Evolutionary conservation across 2,888 invertebrate genomes (phyloP).

Genomic region (Pollenia griseotomentosa): DNA sequence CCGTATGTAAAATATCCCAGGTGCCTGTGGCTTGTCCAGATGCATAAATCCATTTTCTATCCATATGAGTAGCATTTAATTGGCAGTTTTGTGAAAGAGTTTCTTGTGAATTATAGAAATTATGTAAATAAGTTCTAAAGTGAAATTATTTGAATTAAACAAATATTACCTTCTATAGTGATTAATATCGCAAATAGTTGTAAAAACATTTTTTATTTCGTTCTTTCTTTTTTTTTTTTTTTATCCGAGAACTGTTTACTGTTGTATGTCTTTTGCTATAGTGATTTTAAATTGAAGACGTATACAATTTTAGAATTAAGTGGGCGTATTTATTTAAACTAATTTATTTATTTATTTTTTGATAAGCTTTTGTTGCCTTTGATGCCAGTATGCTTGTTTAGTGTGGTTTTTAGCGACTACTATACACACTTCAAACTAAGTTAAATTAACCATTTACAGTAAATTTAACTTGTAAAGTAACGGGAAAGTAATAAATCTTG

Average conservation of each 20-base stretch:
- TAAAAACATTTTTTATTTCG: constrained; percentile 34
- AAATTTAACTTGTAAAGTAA: too few relatives aligned
- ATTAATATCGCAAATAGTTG: constrained; percentile 15
- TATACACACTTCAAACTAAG: not conserved
- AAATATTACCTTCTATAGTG: constrained; percentile 39
- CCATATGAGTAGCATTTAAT: constrained; percentile 51
- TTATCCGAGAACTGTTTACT: constrained; percentile 28
- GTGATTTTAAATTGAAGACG: constrained; percentile 15
- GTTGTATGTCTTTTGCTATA: constrained; percentile 3
- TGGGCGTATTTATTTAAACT: constrained; percentile 49
- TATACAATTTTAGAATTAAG: not conserved
- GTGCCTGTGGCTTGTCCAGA: not conserved
- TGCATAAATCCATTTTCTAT: constrained; percentile 62
- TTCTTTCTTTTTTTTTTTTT: not conserved
- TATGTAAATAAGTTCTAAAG: not conserved
- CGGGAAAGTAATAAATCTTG: too few relatives aligned
- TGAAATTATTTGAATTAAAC: not conserved
- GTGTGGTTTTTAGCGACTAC: not conserved
- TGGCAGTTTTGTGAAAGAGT: constrained; percentile 54
- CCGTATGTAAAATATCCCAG: constrained; percentile 62
- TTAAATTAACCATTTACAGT: too few relatives aligned
- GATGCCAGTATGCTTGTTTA: not conserved
- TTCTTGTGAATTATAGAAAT: constrained; percentile 13
- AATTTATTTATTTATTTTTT: constrained; percentile 21
- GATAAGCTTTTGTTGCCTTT: constrained; percentile 28